These are phyloP conservation scores for Embiotoca jacksoni DNA, from an alignment of 2,113 vertebrate species.

Conservation along the genomic window DNA sequence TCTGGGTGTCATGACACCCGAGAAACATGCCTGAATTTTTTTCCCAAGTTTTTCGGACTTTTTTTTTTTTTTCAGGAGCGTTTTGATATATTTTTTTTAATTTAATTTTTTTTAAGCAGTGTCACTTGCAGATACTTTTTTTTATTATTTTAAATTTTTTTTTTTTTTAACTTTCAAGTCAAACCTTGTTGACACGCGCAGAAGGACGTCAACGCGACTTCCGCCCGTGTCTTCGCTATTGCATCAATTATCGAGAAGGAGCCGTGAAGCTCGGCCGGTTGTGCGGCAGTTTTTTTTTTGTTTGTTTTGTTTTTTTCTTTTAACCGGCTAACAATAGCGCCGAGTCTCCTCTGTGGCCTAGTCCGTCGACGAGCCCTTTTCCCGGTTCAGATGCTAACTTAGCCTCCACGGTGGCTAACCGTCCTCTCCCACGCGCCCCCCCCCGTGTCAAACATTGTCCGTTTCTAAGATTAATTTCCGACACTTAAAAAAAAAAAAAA, in stretches of 20 bases:
- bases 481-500: accelerated
- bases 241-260: no score
- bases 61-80: background rate
- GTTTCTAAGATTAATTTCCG: accelerated
- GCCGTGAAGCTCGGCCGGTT: no score
- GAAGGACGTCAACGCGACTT: no score
- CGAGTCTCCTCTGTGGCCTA: conserved; percentile 63
- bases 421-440: no score
- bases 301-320: background rate
- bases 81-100: no score
- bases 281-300: no score
- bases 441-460: background rate
- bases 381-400: conserved; percentile 55
- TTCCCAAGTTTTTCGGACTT: background rate
- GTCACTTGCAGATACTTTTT: conserved; percentile 7
- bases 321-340: conserved; percentile 76
- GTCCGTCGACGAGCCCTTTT: conserved; percentile 43
- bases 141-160: no score
- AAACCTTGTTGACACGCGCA: background rate
- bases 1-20: no score
- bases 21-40: background rate
- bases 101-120: background rate
- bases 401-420: conserved; percentile 23
- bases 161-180: background rate
- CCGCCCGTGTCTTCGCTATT: no score